Conservation (phyloP, 2,888 invertebrate species). For the Leptopterna dolabrata region DNA sequence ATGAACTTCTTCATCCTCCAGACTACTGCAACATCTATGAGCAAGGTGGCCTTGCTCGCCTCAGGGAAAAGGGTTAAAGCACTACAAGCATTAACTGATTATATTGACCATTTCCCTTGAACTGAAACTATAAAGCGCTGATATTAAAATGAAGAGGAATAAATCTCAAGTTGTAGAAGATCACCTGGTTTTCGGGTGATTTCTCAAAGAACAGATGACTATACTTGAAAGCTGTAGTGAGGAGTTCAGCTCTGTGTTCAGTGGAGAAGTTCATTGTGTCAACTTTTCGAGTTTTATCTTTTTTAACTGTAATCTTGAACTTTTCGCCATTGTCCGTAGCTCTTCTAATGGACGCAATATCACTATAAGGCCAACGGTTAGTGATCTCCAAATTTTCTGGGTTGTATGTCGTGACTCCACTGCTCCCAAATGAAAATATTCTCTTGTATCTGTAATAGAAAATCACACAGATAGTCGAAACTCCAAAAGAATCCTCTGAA, state of each 20-base stretch:
- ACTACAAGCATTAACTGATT: too few relatives aligned
- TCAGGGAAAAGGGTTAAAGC: too few relatives aligned
- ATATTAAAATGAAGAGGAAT: too few relatives aligned
- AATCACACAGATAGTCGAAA: neutral
- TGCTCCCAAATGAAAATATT: slow-evolving; percentile 94
- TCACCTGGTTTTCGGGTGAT: slow-evolving; percentile 14
- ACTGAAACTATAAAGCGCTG: too few relatives aligned
- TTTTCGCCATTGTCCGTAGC: slow-evolving; percentile 70
- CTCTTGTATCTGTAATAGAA: slow-evolving; percentile 84
- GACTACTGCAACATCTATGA: too few relatives aligned
- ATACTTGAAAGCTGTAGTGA: slow-evolving; percentile 90
- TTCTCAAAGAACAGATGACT: slow-evolving; percentile 80
- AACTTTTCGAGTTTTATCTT: slow-evolving; percentile 76
- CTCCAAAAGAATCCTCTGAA: too few relatives aligned
- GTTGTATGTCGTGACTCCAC: slow-evolving; percentile 97
- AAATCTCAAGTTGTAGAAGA: too few relatives aligned
- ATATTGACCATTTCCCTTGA: too few relatives aligned
- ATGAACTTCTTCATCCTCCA: too few relatives aligned
- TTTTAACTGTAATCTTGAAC: slow-evolving; percentile 87
- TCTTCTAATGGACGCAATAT: slow-evolving; percentile 80
- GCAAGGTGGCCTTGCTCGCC: too few relatives aligned
- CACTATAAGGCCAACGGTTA: slow-evolving; percentile 90
- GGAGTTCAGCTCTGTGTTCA: slow-evolving; percentile 90
- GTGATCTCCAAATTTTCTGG: slow-evolving; percentile 90
- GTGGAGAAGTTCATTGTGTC: slow-evolving; percentile 97